Evolutionary conservation across 2,113 vertebrate species (phyloP), one percentile per base, ranked within the genome.

Genomic region (Proterorhinus semilunaris): DNA sequence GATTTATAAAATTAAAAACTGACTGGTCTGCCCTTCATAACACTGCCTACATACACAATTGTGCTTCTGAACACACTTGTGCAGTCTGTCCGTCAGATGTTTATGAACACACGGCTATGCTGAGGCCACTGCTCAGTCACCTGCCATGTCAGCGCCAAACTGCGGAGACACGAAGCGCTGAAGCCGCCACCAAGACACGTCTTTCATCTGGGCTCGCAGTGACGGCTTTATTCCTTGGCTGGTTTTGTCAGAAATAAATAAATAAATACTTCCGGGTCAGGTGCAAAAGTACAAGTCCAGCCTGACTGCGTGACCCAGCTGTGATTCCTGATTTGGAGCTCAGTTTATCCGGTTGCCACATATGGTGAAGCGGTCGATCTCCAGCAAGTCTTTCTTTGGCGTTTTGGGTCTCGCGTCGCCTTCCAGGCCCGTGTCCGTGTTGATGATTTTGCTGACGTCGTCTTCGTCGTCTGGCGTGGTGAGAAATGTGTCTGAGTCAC

Each of bases 291-390:
- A 58, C 45, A 48, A 64, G 77, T 81, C 61, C 6, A 43, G 70
- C 79, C 80, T 72, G 70, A 86, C 80, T 76, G 75, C 44, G 0
- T 68, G 85, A 83, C 86, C 78, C 68, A 58, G 21, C 71, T 83
- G 73, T 76, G 79, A 80, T 81, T 87, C 84, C 84, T 81, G 84
- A 83, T 87, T 65, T 80, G 66, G 70, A 64, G 0, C 92, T 90
- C 92, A 99, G 95, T 99, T 96, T 85, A 99, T 99, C 62, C 96
- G 92, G 91, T 98, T 99, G 83, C 97, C 97, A 64, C 97, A 99
- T 85, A 99, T 99, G 76, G 97, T 99, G 91, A 99, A 99, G 86
- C 97, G 95, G 91, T 99, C 97, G 80, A 99, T 98, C 84, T 99
- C 97, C 83, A 99, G 65, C 86, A 99, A 91, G 80, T 99, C 96